These are phyloP conservation scores for Telmatochromis sp. DNA, from an alignment of 2,113 vertebrate genomes.

Conservation along the genomic window DNA sequence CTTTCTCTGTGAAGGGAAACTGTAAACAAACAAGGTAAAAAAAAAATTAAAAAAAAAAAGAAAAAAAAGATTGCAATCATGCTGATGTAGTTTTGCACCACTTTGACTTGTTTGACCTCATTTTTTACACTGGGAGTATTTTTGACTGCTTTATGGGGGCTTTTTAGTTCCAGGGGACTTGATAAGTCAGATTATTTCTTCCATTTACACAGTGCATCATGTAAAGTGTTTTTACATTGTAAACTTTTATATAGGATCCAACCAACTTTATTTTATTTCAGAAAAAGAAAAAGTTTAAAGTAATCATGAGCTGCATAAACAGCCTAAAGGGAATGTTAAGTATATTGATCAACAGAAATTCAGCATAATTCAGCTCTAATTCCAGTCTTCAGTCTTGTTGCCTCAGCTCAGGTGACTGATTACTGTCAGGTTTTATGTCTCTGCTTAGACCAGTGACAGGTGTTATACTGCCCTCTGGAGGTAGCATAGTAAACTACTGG, in stretches of 20 bases:
- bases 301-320: not conserved
- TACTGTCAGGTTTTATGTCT: not conserved
- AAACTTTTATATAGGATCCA: not conserved
- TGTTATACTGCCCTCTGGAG: not conserved
- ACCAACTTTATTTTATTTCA: not conserved
- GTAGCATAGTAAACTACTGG: not conserved
- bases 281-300: not conserved
- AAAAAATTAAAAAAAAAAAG: rapidly evolving
- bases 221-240: not conserved
- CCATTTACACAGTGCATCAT: not conserved
- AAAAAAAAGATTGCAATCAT: rapidly evolving
- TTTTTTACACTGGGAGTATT: not conserved
- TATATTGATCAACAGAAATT: not conserved
- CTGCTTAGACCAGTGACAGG: not conserved
- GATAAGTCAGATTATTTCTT: not conserved
- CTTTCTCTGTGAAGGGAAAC: not conserved
- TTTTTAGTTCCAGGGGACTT: not conserved
- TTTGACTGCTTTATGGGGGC: rapidly evolving
- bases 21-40: not conserved
- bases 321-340: not conserved
- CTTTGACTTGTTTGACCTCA: not conserved
- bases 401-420: not conserved
- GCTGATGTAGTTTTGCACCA: not conserved
- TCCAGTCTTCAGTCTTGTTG: not conserved
- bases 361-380: not conserved